phyloP scores from a whole-genome alignment of 2,113 vertebrate species.

The Rostratula benghalensis region DNA sequence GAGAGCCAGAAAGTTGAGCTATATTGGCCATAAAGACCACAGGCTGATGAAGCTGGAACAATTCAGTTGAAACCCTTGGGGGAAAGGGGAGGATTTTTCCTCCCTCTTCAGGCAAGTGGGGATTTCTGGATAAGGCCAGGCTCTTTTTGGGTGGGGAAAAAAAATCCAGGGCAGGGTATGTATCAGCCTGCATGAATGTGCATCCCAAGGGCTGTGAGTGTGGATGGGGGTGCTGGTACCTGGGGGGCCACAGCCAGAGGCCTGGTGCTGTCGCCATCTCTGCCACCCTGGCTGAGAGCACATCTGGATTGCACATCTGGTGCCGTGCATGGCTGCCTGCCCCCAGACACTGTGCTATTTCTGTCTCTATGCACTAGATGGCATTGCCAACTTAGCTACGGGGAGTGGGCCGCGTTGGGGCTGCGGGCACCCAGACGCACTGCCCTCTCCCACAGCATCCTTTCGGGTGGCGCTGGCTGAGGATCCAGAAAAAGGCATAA shows the following conservation, averaged over 20 bases:
- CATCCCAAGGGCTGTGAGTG: not conserved
- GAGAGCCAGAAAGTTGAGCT: conserved; percentile 11
- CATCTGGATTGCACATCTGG: conserved; percentile 11
- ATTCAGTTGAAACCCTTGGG: not conserved
- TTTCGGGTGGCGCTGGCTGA: too few relatives aligned
- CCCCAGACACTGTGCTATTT: conserved; percentile 11
- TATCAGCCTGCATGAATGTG: not conserved
- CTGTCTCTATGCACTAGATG: conserved; percentile 77
- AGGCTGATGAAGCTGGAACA: conserved; percentile 1
- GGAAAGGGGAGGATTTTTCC: not conserved
- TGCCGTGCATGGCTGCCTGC: not conserved
- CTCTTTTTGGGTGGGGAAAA: not conserved
- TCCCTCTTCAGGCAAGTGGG: not conserved
- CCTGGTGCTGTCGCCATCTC: not conserved
- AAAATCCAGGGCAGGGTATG: not conserved
- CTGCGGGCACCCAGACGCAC: not conserved
- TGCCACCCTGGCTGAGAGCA: not conserved
- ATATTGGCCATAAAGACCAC: not conserved
- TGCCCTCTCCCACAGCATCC: not conserved
- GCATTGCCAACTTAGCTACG: conserved; percentile 73
- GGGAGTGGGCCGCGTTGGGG: not conserved
- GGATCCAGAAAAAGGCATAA: accelerated
- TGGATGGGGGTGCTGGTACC: not conserved
- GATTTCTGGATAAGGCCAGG: not conserved
- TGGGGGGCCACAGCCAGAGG: too few relatives aligned